phyloP scores from a whole-genome alignment of 2,888 invertebrate species.

The Drosophila ustulata region DNA sequence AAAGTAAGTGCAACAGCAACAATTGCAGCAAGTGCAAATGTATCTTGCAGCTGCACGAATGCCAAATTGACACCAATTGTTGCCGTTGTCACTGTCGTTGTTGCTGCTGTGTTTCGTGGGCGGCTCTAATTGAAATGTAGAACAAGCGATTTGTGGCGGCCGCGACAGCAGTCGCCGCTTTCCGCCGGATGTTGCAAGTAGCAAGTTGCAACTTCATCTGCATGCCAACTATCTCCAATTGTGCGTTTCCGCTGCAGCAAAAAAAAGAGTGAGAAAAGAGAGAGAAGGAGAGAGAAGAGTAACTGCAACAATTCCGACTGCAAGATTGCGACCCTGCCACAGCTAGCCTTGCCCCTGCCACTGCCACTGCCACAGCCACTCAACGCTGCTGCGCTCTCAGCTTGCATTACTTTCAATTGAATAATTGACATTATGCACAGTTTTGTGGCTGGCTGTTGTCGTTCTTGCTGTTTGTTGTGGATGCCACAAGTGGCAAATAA shows the following conservation, averaged over 20 bases:
- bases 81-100: slow-evolving; percentile 34
- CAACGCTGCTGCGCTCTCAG: slow-evolving; percentile 1
- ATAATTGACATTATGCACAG: slow-evolving; percentile 69
- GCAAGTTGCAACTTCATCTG: slow-evolving; percentile 52
- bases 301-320: slow-evolving; percentile 26
- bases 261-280: background rate
- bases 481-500: slow-evolving; percentile 80
- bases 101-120: slow-evolving; percentile 48
- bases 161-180: slow-evolving; percentile 20
- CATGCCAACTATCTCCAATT: slow-evolving; percentile 43
- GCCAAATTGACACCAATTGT: slow-evolving; percentile 72
- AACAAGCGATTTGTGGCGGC: slow-evolving; percentile 52
- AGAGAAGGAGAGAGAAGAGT: background rate
- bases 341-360: background rate
- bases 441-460: slow-evolving; percentile 40
- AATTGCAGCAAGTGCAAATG: slow-evolving; percentile 38
- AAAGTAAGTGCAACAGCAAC: slow-evolving; percentile 20
- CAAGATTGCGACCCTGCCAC: slow-evolving; percentile 58
- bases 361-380: background rate
- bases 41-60: slow-evolving; percentile 57
- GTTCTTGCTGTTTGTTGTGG: slow-evolving; percentile 33
- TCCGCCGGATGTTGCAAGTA: slow-evolving; percentile 54
- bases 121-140: slow-evolving; percentile 76
- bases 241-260: slow-evolving; percentile 42
- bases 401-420: slow-evolving; percentile 66